A percentile compares a stretch with the other conserved stretches of the same genome.
Evolutionary conservation across 1,140 invertebrate genomes (phyloP).

Genomic region (Drosophila insularis): DNA sequence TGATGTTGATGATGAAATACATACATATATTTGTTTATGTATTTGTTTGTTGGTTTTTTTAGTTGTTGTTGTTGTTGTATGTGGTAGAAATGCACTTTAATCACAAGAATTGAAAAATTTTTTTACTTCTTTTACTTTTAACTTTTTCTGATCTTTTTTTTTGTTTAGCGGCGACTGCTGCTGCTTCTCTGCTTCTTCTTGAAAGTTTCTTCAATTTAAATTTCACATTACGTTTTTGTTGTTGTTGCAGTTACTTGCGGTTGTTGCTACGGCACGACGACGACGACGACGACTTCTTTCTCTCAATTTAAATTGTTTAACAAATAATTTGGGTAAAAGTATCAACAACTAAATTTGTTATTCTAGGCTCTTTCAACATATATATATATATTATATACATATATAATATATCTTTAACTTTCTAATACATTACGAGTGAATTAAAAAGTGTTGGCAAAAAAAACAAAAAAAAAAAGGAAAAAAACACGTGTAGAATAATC

Average conservation of each 20-base stretch:
- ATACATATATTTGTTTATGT: not conserved
- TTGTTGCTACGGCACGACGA: slow-evolving; percentile 47
- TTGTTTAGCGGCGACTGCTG: not conserved
- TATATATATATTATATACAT: slow-evolving; percentile 22
- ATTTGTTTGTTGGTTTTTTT: slow-evolving; percentile 17
- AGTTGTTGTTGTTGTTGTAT: slow-evolving; percentile 37
- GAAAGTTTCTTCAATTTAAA: slow-evolving; percentile 21
- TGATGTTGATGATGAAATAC: too few species aligned
- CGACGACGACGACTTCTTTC: slow-evolving; percentile 4
- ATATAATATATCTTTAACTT: slow-evolving; percentile 42
- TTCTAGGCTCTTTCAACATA: slow-evolving; percentile 73
- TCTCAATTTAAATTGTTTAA: slow-evolving; percentile 60
- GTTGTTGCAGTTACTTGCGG: slow-evolving; percentile 41
- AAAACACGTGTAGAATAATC: slow-evolving; percentile 12
- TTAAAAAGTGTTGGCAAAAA: not conserved
- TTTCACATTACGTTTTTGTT: slow-evolving; percentile 38
- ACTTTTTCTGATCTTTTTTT: not conserved
- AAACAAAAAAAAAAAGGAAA: not conserved
- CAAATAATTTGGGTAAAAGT: slow-evolving; percentile 78
- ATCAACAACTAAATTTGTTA: slow-evolving; percentile 82
- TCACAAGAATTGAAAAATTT: slow-evolving; percentile 80
- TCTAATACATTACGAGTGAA: slow-evolving; percentile 50
- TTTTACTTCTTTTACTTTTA: slow-evolving; percentile 33
- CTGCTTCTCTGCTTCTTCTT: not conserved
- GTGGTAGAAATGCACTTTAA: slow-evolving; percentile 82